phyloP scores from a whole-genome alignment of 2,797 vertebrate genomes.

The Acrossocheilus wenchowensis region DNA sequence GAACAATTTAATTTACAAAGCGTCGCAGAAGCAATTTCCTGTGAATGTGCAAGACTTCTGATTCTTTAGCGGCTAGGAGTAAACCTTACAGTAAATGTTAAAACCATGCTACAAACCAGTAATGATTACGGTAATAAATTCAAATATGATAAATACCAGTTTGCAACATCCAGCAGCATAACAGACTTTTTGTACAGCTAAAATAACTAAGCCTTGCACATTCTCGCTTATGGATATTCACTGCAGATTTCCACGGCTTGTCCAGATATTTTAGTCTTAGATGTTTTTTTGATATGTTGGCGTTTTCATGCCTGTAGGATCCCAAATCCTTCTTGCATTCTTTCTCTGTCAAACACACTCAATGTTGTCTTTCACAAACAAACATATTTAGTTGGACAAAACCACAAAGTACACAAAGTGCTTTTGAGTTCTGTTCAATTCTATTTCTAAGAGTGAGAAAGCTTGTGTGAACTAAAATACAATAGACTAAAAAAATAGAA shows the following conservation, averaged over 20 bases:
- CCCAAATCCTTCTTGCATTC: not conserved
- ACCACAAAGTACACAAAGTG: not conserved
- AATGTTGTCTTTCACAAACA: not conserved
- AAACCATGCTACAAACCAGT: not conserved
- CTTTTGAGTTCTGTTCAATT: not conserved
- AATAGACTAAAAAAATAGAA: not conserved
- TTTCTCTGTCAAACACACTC: not conserved
- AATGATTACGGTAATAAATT: not conserved
- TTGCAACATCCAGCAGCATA: not conserved
- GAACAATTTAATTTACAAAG: not conserved
- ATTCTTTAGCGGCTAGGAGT: not conserved
- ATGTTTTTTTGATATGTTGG: not conserved
- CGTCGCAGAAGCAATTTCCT: not conserved
- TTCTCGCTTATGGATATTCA: not conserved
- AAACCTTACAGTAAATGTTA: not conserved
- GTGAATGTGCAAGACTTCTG: not conserved
- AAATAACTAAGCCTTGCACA: not conserved
- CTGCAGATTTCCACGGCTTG: not conserved
- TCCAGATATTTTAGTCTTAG: not conserved
- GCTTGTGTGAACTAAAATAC: not conserved
- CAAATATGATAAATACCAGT: not conserved
- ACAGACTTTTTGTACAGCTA: not conserved
- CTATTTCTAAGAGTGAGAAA: not conserved
- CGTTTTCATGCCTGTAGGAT: not conserved
- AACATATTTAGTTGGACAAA: not conserved